Conservation (phyloP, 1,140 invertebrate genomes). For the Ruditapes philippinarum region DNA sequence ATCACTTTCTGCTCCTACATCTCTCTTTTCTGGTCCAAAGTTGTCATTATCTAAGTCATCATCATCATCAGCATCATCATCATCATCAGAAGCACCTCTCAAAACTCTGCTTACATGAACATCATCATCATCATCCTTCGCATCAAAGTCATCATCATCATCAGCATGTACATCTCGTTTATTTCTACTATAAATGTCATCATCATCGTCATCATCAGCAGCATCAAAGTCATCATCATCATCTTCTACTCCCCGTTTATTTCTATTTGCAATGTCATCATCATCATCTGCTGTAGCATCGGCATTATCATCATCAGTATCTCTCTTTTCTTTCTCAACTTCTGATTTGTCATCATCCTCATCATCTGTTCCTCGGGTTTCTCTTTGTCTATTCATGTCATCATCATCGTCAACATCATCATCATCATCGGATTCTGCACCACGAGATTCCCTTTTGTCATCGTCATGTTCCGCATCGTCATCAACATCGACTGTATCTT, state of each 20-base stretch:
- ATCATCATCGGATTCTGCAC: not conserved
- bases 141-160: not conserved
- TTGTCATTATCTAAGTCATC: not conserved
- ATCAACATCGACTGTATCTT: too few relatives aligned
- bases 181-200: not conserved
- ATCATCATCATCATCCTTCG: not conserved
- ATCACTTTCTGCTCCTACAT: not conserved
- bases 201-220: constrained; percentile 18
- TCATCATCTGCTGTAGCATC: not conserved
- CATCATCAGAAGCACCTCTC: not conserved
- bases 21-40: not conserved
- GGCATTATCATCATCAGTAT: constrained; percentile 12
- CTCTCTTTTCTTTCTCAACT: not conserved
- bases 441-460: not conserved
- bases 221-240: constrained; percentile 5
- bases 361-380: not conserved
- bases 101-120: not conserved
- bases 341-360: constrained; percentile 21
- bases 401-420: constrained; percentile 42
- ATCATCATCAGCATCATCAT: constrained; percentile 15
- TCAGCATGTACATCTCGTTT: not conserved
- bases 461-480: constrained; percentile 10
- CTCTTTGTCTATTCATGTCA: not conserved
- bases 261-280: not conserved
- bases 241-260: not conserved